A percentile compares a stretch with the other conserved stretches of the same genome.
phyloP scores from a whole-genome alignment of 2,797 vertebrate species.

The Pipistrellus kuhlii region DNA sequence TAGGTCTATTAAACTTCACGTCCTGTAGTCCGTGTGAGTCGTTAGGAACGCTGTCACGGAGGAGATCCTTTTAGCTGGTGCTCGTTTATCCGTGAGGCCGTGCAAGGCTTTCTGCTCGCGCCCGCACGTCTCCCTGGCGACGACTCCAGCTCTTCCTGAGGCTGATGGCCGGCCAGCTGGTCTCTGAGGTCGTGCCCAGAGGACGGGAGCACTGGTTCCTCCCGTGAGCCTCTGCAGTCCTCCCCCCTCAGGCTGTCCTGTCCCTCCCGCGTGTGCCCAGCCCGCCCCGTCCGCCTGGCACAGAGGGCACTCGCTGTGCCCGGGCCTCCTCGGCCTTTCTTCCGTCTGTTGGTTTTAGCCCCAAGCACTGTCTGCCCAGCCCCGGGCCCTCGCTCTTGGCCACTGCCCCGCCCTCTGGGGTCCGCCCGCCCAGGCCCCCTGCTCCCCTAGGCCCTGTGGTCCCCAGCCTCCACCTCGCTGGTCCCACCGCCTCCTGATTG shows the following conservation, averaged over 20 bases:
- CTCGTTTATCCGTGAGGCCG: no score
- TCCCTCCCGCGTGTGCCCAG: background rate
- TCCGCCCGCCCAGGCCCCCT: background rate
- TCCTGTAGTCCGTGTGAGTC: no score
- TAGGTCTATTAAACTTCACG: background rate
- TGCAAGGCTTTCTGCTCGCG: no score
- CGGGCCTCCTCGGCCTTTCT: background rate
- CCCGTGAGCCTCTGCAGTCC: background rate
- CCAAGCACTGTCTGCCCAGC: background rate
- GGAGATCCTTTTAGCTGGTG: no score
- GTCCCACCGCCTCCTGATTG: accelerated
- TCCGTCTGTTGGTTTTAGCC: background rate
- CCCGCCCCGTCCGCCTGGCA: no score
- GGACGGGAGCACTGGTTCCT: background rate
- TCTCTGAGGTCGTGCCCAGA: background rate
- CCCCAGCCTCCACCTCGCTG: accelerated
- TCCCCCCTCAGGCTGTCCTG: background rate
- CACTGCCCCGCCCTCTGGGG: no score
- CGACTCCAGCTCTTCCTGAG: no score
- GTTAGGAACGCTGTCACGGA: no score
- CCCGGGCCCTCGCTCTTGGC: background rate
- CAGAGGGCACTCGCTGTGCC: background rate
- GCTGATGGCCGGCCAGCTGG: background rate
- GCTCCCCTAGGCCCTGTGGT: background rate
- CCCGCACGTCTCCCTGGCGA: no score